phyloP scores from a whole-genome alignment of 2,113 vertebrate species.

The Indri indri region DNA sequence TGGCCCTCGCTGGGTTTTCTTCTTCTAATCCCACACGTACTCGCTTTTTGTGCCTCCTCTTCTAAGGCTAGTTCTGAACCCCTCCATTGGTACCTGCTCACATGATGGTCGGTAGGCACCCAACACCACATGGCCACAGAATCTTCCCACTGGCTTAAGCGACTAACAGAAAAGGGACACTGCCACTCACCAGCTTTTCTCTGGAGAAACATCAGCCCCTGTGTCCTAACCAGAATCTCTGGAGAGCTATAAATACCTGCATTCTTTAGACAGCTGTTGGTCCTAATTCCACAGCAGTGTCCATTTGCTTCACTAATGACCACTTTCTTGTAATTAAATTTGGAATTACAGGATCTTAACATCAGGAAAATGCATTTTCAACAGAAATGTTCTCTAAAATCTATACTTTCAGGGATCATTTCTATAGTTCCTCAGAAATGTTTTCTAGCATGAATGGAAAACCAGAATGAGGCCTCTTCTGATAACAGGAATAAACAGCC shows the following conservation, averaged over 20 bases:
- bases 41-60: neutral
- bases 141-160: neutral
- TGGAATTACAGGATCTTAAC: slow-evolving; percentile 63
- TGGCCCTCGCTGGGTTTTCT: neutral
- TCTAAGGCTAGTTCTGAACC: neutral
- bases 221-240: neutral
- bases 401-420: too few species aligned
- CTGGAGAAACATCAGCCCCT: neutral
- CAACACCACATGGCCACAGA: neutral
- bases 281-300: slow-evolving; percentile 4
- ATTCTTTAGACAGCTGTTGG: slow-evolving; percentile 42
- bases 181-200: neutral
- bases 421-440: neutral
- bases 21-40: fast-evolving
- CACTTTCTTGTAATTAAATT: slow-evolving; percentile 57
- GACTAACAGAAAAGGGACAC: neutral
- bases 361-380: slow-evolving; percentile 47
- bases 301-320: slow-evolving; percentile 57
- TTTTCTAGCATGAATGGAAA: neutral
- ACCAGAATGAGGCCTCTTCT: neutral
- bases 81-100: neutral
- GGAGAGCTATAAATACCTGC: slow-evolving; percentile 18
- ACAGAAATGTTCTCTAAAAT: slow-evolving; percentile 5
- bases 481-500: neutral
- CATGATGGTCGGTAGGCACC: neutral